Conservation (phyloP, 2,797 vertebrate species). For the Prunella strophiata region DNA sequence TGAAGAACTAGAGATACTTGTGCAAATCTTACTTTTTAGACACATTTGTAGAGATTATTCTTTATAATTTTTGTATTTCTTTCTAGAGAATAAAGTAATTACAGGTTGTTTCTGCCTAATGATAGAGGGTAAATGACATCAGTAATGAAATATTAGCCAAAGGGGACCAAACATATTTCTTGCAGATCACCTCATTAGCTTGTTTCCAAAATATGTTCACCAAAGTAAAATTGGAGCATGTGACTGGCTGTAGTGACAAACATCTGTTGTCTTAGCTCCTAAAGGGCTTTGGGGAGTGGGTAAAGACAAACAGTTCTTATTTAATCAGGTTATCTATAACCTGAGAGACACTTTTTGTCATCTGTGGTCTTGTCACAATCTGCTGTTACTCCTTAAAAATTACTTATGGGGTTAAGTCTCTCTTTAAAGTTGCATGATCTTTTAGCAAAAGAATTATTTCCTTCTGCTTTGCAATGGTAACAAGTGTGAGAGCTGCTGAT, state of each 20-base stretch:
- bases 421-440: constrained; percentile 41
- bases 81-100: constrained; percentile 39
- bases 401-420: constrained; percentile 36
- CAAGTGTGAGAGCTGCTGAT: neutral
- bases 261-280: constrained; percentile 84
- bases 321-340: constrained; percentile 76
- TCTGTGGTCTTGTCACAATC: constrained; percentile 72
- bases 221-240: constrained; percentile 43
- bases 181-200: constrained; percentile 72
- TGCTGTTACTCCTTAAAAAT: constrained; percentile 55
- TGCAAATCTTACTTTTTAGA: constrained; percentile 24
- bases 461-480: constrained; percentile 43
- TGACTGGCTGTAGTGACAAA: constrained; percentile 76
- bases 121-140: constrained; percentile 77
- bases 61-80: neutral
- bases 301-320: constrained; percentile 59
- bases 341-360: constrained; percentile 72
- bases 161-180: constrained; percentile 70
- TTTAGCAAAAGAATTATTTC: constrained; percentile 57
- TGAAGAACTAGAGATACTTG: neutral
- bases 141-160: constrained; percentile 81
- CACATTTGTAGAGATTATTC: neutral
- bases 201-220: constrained; percentile 54
- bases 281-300: constrained; percentile 78
- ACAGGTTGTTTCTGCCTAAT: constrained; percentile 73